Evolutionary conservation across 2,113 vertebrate genomes (phyloP), one percentile per base, ranked within the genome.

Genomic region (Tichodroma muraria): DNA sequence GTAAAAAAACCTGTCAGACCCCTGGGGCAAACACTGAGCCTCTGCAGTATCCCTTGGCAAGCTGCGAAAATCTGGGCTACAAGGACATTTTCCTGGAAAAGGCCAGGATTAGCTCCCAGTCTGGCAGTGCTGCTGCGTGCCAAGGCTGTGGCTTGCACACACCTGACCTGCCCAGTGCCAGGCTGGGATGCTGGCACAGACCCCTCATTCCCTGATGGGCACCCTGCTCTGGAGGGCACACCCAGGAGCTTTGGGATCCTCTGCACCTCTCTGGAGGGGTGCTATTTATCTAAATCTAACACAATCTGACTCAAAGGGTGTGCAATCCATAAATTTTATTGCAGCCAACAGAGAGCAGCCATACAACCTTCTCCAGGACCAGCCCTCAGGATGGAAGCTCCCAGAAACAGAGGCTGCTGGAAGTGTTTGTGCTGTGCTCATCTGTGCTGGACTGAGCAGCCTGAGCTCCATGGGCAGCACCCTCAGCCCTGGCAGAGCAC

Each of bases 151-250:
- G n/a, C 33, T 93, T 2, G 0, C 31, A 60, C 44, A n/a, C 23
- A 14, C 30, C 52, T 38, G 38, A 8, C 21, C 42, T 31, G 27
- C 57, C 17, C n/a, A 3, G 33, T 19, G 65, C 90, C 79, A 81
- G 50, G 40, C 54, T 37, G 28, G 25, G 38, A 21, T 18, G 44
- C 28, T 54, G 52, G 53, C 71, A 77, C 37, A 69, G 28, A 47
- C 4, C 35, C 60, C 31, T 38, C 37, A 4, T 4, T n/a, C 2
- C 4, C 25, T 7, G 28, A 22, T 5, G 6, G 3, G 19, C 23
- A 13, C 10, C 35, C 33, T 53, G 31, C 30, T 59, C 72, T 25
- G 24, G 11, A 69, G 45, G 3, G 12, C 37, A 27, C 10, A 21
- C 6, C 42, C 3, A 4, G 35, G 35, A 52, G 8, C 49, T 50